Percentiles rank a stretch among this genome's conserved stretches.
Conservation (phyloP, 2,888 invertebrate species). For the Merodon equestris region DNA sequence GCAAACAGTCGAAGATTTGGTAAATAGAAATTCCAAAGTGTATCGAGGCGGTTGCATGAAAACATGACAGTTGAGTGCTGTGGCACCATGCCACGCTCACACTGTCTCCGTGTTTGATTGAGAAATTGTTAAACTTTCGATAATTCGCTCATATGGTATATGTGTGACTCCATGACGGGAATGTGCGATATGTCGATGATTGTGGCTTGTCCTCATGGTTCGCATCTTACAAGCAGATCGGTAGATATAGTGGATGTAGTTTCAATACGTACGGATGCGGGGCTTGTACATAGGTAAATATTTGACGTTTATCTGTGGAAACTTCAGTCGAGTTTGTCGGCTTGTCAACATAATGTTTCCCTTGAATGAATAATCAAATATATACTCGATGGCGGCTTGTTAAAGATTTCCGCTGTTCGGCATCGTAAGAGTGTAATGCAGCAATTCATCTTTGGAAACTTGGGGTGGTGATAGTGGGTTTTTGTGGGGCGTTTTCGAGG, state of each 20-base stretch:
- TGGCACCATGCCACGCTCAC: slow-evolving; percentile 28
- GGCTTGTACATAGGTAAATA: slow-evolving; percentile 38
- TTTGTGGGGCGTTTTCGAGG: too few species aligned
- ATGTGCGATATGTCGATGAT: neutral
- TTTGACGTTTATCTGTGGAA: slow-evolving; percentile 46
- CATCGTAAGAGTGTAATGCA: too few species aligned
- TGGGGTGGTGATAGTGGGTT: too few species aligned
- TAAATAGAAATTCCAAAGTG: slow-evolving; percentile 59
- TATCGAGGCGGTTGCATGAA: slow-evolving; percentile 30
- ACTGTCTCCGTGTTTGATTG: too few species aligned
- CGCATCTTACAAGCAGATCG: too few species aligned
- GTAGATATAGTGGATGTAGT: too few species aligned
- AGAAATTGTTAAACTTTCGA: slow-evolving; percentile 61
- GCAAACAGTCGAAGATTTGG: slow-evolving; percentile 51
- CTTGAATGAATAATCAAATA: slow-evolving; percentile 55
- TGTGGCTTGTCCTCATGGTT: slow-evolving; percentile 39
- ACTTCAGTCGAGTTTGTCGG: slow-evolving; percentile 35
- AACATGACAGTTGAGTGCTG: neutral
- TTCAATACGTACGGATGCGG: too few species aligned
- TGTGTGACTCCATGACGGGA: neutral
- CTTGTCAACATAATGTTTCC: slow-evolving; percentile 48
- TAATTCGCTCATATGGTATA: slow-evolving; percentile 33
- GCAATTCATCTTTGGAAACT: too few species aligned
- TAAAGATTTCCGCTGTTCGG: too few species aligned
- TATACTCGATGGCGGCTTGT: slow-evolving; percentile 11